A percentile compares a stretch with the other conserved stretches of the same genome.
Conservation (phyloP, 2,113 vertebrate species). For the Pagrus major region DNA sequence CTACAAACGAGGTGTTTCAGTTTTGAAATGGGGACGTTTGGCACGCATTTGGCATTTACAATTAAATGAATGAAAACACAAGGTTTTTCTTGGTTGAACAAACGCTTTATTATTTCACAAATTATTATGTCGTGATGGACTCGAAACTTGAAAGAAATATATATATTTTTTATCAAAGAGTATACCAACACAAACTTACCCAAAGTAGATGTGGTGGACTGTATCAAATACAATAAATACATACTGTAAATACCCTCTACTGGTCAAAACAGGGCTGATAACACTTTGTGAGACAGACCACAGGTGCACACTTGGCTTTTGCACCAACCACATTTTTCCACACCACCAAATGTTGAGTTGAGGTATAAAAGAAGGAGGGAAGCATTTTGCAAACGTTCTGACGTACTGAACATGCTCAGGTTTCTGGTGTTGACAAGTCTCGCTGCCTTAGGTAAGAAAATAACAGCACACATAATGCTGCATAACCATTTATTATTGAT, state of each 20-base stretch:
- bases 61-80: too few species aligned
- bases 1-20: too few species aligned
- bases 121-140: too few species aligned
- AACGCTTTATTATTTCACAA: too few species aligned
- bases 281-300: conserved; percentile 58
- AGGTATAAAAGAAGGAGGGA: conserved; percentile 67
- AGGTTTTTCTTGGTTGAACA: too few species aligned
- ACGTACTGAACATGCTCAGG: conserved; percentile 80
- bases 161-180: too few species aligned
- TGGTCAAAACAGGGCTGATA: conserved; percentile 37
- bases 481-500: conserved; percentile 25
- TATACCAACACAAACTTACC: not conserved
- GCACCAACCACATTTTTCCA: too few species aligned
- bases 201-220: not conserved
- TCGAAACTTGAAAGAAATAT: too few species aligned
- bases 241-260: too few species aligned
- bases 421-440: conserved; percentile 81
- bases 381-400: conserved; percentile 7
- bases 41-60: too few species aligned
- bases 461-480: conserved; percentile 4
- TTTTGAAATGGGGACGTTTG: too few species aligned
- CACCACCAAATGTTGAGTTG: conserved; percentile 39
- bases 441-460: conserved; percentile 72
- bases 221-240: too few species aligned
- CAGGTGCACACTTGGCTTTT: conserved; percentile 59